Percentiles rank a stretch among this genome's conserved stretches.
These are phyloP conservation scores for Umimayanthus chanpuru DNA, from an alignment of 92 coral and sea anemone genomes.

Conservation along the genomic window DNA sequence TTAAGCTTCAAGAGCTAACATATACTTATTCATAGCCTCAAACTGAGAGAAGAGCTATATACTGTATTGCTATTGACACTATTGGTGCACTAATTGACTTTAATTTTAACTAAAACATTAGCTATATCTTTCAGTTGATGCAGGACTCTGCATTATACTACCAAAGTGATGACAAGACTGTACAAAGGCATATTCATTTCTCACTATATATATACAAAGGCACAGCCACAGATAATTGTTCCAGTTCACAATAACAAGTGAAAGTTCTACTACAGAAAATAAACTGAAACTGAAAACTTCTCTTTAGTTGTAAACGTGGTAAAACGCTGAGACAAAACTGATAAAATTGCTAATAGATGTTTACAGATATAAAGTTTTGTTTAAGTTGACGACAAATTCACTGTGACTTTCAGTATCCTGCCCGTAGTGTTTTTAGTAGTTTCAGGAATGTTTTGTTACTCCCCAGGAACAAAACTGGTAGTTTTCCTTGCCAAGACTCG, in stretches of 20 bases:
- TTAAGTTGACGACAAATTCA: neutral
- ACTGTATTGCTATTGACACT: no score
- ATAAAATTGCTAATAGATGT: constrained; percentile 3
- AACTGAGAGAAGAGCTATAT: neutral
- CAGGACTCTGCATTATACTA: neutral
- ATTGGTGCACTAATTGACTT: neutral
- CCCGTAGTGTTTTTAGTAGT: neutral
- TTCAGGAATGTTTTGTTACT: neutral
- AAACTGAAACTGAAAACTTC: neutral
- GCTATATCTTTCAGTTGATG: neutral
- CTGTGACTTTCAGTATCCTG: neutral
- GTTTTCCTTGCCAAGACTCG: neutral
- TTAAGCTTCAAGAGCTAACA: no score
- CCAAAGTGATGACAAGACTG: no score
- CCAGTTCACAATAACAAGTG: neutral
- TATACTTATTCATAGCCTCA: neutral
- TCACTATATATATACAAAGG: neutral
- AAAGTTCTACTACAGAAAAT: neutral
- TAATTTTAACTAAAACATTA: no score
- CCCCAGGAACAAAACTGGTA: neutral
- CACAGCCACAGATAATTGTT: neutral
- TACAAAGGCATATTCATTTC: neutral
- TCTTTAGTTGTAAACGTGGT: neutral
- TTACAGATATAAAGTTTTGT: neutral
- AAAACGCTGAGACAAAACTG: constrained; percentile 5